Percentiles rank a stretch among this genome's conserved stretches.
Evolutionary conservation across 1,140 invertebrate genomes (phyloP).

Genomic region (Kradibia gibbosae): DNA sequence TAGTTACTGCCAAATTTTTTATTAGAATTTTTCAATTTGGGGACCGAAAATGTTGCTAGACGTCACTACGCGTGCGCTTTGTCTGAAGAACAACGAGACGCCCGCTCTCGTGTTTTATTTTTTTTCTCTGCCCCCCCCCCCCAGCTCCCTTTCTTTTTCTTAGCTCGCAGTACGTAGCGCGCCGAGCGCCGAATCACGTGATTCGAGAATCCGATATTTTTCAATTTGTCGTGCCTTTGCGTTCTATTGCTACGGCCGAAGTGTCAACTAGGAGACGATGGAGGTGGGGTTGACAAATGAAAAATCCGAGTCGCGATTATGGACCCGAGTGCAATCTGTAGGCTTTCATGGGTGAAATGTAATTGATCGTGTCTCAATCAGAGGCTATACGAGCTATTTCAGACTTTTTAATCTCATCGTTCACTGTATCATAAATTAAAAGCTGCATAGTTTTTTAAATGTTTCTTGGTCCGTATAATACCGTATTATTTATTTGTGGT

Average conservation of each 20-base stretch:
- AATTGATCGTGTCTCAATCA: too few relatives aligned
- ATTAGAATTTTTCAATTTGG: not conserved
- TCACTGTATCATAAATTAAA: too few relatives aligned
- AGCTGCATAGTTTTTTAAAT: too few relatives aligned
- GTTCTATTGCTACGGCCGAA: not conserved
- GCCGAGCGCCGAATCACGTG: not conserved
- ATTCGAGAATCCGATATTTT: slow-evolving; percentile 31
- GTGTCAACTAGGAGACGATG: not conserved
- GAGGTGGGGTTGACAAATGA: not conserved
- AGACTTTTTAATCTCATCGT: too few relatives aligned
- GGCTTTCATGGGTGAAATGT: not conserved
- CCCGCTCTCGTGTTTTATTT: slow-evolving; percentile 16
- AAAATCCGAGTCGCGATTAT: not conserved
- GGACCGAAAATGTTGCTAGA: slow-evolving; percentile 27
- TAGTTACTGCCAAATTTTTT: not conserved
- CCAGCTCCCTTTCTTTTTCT: not conserved
- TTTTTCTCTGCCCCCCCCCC: not conserved
- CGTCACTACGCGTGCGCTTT: not conserved
- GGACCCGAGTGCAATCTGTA: not conserved
- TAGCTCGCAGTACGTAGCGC: not conserved
- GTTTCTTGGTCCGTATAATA: too few relatives aligned
- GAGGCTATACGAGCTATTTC: too few relatives aligned
- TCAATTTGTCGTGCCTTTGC: slow-evolving; percentile 9
- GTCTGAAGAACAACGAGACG: slow-evolving; percentile 8
- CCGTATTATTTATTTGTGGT: too few relatives aligned